Conservation (phyloP, 2,113 vertebrate species). For the Tauraco erythrolophus region DNA sequence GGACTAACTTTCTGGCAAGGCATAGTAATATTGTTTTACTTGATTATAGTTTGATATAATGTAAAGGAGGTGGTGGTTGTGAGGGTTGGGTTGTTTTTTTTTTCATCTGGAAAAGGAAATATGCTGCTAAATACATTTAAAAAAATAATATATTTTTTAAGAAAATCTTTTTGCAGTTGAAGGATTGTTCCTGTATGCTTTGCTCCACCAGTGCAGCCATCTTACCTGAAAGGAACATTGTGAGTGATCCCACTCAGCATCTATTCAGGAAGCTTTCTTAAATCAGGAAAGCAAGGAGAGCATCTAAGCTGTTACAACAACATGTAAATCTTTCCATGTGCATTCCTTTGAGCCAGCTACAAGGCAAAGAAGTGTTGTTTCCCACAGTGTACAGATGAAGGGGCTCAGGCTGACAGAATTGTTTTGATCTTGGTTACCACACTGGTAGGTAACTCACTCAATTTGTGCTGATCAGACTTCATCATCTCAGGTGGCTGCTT, state of each 20-base stretch:
- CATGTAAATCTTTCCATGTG: not conserved
- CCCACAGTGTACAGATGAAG: not conserved
- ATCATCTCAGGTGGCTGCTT: not conserved
- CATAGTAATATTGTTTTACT: not conserved
- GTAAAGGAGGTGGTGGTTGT: not conserved
- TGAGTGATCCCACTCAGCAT: not conserved
- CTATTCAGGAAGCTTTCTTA: not conserved
- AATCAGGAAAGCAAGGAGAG: not conserved
- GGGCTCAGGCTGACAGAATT: not conserved
- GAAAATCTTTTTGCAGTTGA: not conserved
- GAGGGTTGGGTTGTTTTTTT: not conserved
- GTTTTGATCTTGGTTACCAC: not conserved
- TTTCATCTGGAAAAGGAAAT: not conserved
- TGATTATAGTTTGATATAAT: not conserved
- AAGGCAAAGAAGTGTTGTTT: not conserved
- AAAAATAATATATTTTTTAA: not conserved
- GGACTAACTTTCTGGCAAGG: not conserved
- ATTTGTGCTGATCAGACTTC: not conserved
- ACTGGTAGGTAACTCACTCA: not conserved
- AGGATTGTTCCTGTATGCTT: not conserved
- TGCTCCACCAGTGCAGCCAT: not conserved
- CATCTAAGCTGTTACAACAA: not conserved
- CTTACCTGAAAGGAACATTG: not conserved
- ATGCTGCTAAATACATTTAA: not conserved
- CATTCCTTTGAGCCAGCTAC: not conserved